Base-by-base conservation (phyloP, 1,140 invertebrate genomes). In the Contarinia nasturtii region DNA sequence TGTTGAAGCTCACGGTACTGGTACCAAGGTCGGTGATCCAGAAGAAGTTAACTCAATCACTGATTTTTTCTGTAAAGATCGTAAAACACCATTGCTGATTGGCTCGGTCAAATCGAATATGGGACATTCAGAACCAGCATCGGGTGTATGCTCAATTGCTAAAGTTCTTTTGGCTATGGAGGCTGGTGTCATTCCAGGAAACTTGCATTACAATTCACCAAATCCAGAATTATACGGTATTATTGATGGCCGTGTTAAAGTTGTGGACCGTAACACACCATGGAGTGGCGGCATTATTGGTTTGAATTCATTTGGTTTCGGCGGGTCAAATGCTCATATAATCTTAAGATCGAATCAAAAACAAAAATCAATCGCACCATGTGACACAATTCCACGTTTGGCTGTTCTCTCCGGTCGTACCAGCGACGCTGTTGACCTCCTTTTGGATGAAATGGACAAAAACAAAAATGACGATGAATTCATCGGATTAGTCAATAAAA, bases 241-340 rank as follows among this genome's bases (percentile, higher is more conserved):
- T 10, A 62, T 61, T 22, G 86, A 95, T 59, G 93, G 93, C 1
- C 67, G 80, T 22, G 71, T 97, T 2, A 78, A 88, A 70, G 89
- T 95, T 22, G 84, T 97, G 2, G 73, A 80, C 51, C 74, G 80
- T 58, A 75, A 80, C 48, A 78, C 73, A 40, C 73, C 76, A 14
- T 92, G 86, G 79, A 79, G 83, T 33, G 88, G 89, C 17, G 86
- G 87, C 12, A 67, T 88, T 19, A 77, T 87, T 33, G 92, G 77
- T 7, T 57, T 98, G 1, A 98, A 96, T 65, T 95, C 89, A 2
- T 98, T 98, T 65, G 94, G 94, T 17, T 97, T 97, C 68, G 94
- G 94, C 47, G 94, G 94, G 44, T 86, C 91, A 19, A 98, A 98
- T 68, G 90, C 86, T n/a, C 93, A 97, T 64, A 65, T 89, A 1